Conservation (phyloP, 1,140 invertebrate species). For the Cataglyphis hispanica region DNA sequence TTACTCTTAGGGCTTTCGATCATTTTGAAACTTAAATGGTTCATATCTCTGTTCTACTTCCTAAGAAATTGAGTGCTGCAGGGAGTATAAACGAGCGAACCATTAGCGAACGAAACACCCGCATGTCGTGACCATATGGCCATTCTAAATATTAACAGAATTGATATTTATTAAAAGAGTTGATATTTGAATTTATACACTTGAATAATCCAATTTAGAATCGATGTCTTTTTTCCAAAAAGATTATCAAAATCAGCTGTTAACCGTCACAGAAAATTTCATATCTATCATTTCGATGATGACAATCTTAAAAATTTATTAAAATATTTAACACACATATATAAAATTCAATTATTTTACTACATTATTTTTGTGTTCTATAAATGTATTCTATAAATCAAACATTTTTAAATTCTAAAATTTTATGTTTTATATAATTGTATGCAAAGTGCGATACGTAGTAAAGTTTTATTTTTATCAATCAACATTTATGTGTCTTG, state of each 20-base stretch:
- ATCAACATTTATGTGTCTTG: background rate
- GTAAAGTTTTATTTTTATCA: background rate
- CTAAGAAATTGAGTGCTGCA: conserved; percentile 38
- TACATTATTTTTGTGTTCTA: background rate
- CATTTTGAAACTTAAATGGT: conserved; percentile 54
- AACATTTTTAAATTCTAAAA: background rate
- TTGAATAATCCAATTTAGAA: background rate
- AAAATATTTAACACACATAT: background rate
- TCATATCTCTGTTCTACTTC: conserved; percentile 53
- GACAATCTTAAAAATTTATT: background rate
- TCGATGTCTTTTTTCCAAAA: background rate
- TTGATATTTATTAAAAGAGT: conserved; percentile 32
- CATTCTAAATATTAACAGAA: background rate
- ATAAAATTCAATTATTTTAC: conserved; percentile 23
- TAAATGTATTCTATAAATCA: background rate
- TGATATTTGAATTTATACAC: background rate
- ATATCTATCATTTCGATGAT: background rate
- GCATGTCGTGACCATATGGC: conserved; percentile 29
- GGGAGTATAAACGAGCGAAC: conserved; percentile 26
- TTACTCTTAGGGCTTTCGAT: conserved; percentile 1
- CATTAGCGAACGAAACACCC: conserved; percentile 28
- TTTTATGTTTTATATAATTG: background rate
- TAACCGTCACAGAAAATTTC: background rate
- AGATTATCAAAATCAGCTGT: background rate
- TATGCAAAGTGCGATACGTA: background rate